These are phyloP conservation scores for Enteromius fasciolatus DNA, from an alignment of 2,797 vertebrate species.

Conservation along the genomic window DNA sequence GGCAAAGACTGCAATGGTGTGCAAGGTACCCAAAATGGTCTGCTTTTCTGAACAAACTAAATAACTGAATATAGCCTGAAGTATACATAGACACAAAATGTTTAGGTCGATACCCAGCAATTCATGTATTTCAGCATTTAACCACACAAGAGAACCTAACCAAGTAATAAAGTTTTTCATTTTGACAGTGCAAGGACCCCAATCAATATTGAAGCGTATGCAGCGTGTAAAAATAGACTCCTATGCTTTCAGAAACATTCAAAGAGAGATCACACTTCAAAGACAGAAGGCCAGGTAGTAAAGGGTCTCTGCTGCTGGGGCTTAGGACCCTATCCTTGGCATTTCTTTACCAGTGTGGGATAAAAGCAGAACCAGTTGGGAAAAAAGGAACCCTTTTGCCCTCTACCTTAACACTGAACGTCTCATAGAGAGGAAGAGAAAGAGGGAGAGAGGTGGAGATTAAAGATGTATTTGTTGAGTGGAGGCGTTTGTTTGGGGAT, in stretches of 20 bases:
- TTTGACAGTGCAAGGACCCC: slow-evolving; percentile 78
- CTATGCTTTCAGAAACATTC: slow-evolving; percentile 76
- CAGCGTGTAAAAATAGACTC: slow-evolving; percentile 82
- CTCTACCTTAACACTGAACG: slow-evolving; percentile 67
- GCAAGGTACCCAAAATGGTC: slow-evolving; percentile 82
- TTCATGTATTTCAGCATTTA: slow-evolving; percentile 59
- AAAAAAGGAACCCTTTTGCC: slow-evolving; percentile 73
- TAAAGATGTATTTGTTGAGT: slow-evolving; percentile 72
- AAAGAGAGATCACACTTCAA: slow-evolving; percentile 79
- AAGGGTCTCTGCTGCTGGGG: slow-evolving; percentile 39
- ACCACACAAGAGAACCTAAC: slow-evolving; percentile 62
- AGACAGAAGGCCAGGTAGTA: slow-evolving; percentile 70
- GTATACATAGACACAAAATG: slow-evolving; percentile 4
- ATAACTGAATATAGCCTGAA: slow-evolving; percentile 20
- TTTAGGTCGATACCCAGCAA: slow-evolving; percentile 15
- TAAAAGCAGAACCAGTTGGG: slow-evolving; percentile 65
- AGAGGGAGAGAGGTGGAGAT: slow-evolving; percentile 55
- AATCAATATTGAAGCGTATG: slow-evolving; percentile 80
- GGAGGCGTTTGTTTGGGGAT: slow-evolving; percentile 79
- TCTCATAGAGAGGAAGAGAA: slow-evolving; percentile 67
- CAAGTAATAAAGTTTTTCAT: slow-evolving; percentile 73
- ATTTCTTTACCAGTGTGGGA: slow-evolving; percentile 77
- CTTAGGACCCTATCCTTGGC: slow-evolving; percentile 70
- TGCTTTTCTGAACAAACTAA: slow-evolving; percentile 16
- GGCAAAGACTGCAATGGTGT: slow-evolving; percentile 87